Conservation (phyloP, 2,888 invertebrate species). For the Arrhopalites spinosus region DNA sequence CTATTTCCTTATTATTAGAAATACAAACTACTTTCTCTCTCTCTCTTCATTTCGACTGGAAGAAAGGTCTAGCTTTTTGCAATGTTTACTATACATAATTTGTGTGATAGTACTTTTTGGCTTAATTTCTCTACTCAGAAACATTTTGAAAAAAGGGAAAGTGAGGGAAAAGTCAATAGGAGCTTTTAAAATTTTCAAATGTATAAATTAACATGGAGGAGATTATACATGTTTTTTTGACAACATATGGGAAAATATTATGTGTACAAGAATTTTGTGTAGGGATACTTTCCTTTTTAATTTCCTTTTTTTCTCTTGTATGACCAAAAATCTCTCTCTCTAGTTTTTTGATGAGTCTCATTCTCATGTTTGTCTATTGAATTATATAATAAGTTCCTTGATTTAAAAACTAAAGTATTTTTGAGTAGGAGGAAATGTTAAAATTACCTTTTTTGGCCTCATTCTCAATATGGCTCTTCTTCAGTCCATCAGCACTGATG, state of each 20-base stretch:
- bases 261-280: too few species aligned
- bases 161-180: too few species aligned
- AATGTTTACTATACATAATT: background rate
- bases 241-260: background rate
- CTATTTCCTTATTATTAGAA: background rate
- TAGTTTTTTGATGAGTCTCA: background rate
- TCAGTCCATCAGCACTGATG: constrained; percentile 37
- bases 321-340: background rate
- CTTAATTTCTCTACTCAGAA: too few species aligned
- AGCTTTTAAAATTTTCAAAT: too few species aligned
- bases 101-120: background rate
- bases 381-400: too few species aligned
- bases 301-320: background rate
- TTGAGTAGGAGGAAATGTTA: background rate
- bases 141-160: too few species aligned
- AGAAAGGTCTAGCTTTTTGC: too few species aligned
- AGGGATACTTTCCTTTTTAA: background rate
- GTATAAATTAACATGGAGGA: background rate
- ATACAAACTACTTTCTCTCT: background rate
- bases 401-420: background rate
- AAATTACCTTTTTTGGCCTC: constrained; percentile 54
- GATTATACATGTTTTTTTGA: background rate
- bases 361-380: background rate
- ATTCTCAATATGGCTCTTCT: constrained; percentile 49
- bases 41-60: too few species aligned